Evolutionary conservation across 2,888 invertebrate species (phyloP), one percentile per base, ranked within the genome.

Genomic region (Meliscaeva auricollis): DNA sequence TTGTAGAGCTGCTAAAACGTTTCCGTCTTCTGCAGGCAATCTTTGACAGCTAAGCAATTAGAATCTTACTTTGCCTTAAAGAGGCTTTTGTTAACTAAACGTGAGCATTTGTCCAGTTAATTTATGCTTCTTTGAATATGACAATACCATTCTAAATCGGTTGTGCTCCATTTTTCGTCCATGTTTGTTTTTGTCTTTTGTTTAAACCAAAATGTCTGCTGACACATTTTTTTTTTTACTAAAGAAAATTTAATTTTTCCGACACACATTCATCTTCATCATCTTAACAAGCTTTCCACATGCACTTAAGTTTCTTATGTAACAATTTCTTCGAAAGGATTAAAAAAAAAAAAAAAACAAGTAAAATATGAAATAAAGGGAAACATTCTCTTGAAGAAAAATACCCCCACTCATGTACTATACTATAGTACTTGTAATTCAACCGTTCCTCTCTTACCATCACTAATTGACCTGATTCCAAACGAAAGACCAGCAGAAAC

Each of bases 381-480:
- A 22, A 58, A 44, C 26, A n/a, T 4, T n/a, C 44, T 62, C 60
- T 44, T 46, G 15, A 0, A 62, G 15, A 9, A 35, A 62, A 44
- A 41, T 32, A 62, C 26, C 15, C 26, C 44, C 11, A 15, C 30
- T 22, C 44, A 46, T 9, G 35, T 11, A 2, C n/a, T 38, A 9
- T 38, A 8, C 35, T 50, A 50, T 13, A 46, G n/a, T 15, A 20
- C 20, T 17, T n/a, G 11, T 20, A n/a, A 54, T 13, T 13, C 72
- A 56, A 44, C 35, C 22, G 26, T 54, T 35, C 35, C 50, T 11
- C 17, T 32, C 4, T 46, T 32, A 69, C 56, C 70, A 64, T 70
- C 41, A 70, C 48, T 58, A 73, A 68, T 75, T 76, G 81, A 81
- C 81, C 81, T 70, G 64, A 75, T 81, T 81, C n/a, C 62, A 62